Evolutionary conservation across 1,140 invertebrate genomes (phyloP).

Genomic region (Campoletis sonorensis): DNA sequence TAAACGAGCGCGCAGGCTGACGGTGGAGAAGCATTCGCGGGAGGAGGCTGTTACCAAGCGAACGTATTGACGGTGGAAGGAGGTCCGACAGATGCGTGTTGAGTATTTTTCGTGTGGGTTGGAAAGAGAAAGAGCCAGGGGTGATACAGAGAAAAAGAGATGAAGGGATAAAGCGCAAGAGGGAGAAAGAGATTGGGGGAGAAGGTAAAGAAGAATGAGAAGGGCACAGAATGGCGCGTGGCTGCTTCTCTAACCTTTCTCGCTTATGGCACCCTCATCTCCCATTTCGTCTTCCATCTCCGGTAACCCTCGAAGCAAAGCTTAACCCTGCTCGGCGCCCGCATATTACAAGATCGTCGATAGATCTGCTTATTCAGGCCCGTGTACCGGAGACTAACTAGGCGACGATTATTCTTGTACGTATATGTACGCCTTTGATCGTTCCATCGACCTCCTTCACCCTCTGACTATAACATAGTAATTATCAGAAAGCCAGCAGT

Average conservation of each 20-base stretch:
- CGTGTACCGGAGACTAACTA: neutral
- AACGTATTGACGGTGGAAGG: conserved; percentile 37
- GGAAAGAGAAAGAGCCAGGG: neutral
- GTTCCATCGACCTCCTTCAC: neutral
- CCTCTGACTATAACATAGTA: neutral
- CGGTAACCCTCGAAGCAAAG: neutral
- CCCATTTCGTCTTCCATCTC: neutral
- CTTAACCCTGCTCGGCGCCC: neutral
- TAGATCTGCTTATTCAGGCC: neutral
- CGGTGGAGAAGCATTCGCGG: neutral
- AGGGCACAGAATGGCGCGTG: conserved; percentile 1
- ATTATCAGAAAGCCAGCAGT: conserved; percentile 2
- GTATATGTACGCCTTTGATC: neutral
- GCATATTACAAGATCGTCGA: conserved; percentile 10
- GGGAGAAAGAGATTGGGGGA: neutral
- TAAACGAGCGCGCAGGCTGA: neutral
- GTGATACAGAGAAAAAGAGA: neutral
- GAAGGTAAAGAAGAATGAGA: neutral
- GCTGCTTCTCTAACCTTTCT: conserved; percentile 11
- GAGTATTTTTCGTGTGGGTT: conserved; percentile 6
- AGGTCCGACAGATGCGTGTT: conserved; percentile 42
- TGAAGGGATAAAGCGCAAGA: too few relatives aligned
- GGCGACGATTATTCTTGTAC: neutral
- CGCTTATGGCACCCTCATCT: conserved; percentile 5
- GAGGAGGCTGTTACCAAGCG: conserved; percentile 45